phyloP scores from a whole-genome alignment of 2,113 vertebrate genomes.

The Arenaria interpres region DNA sequence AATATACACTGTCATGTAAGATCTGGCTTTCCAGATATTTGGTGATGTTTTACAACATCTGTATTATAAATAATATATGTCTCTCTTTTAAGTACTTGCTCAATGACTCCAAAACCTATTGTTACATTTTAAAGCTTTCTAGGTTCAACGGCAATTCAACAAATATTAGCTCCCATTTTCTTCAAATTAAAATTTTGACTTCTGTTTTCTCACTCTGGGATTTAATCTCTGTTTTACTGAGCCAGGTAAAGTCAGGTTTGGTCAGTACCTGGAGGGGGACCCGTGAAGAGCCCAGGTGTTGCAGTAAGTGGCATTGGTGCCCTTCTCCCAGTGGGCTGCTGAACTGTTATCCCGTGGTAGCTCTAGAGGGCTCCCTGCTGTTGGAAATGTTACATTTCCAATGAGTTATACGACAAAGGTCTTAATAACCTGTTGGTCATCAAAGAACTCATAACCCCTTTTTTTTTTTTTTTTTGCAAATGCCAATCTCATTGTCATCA shows the following conservation, averaged over 20 bases:
- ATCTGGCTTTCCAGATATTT: not conserved
- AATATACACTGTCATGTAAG: not conserved
- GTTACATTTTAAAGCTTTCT: not conserved
- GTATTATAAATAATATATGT: not conserved
- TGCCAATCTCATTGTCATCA: not conserved
- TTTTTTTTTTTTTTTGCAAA: not conserved
- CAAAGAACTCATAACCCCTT: not conserved
- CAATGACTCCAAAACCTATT: rapidly evolving
- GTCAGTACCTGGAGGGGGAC: not conserved
- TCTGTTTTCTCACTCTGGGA: not conserved
- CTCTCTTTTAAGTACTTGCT: not conserved
- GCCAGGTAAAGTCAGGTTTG: not conserved
- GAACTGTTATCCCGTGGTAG: slow-evolving; percentile 25
- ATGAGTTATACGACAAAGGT: not conserved
- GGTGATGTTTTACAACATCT: not conserved
- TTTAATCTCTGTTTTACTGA: not conserved
- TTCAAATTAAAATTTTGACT: not conserved
- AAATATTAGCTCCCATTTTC: not conserved
- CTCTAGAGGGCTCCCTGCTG: slow-evolving; percentile 70
- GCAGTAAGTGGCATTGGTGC: not conserved
- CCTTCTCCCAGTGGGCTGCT: slow-evolving; percentile 16
- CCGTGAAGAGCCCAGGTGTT: not conserved
- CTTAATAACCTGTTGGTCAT: slow-evolving; percentile 32
- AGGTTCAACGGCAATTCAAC: not conserved
- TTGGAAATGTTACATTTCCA: slow-evolving; percentile 40